Conservation (phyloP, 2,888 invertebrate species). For the Netelia virgata region DNA sequence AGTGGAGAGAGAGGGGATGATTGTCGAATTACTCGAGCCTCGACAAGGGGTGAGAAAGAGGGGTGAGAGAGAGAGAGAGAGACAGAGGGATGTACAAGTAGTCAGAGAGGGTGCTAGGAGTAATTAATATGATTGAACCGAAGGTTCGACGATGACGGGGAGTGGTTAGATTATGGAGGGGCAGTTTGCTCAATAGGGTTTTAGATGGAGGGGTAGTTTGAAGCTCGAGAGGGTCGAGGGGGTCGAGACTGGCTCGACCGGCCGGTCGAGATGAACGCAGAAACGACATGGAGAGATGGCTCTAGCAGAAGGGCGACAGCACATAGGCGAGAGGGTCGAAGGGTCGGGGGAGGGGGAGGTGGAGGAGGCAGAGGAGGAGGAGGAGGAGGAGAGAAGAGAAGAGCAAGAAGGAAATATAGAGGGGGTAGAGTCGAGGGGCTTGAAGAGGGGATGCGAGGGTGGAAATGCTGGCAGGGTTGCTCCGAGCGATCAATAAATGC, state of each 20-base stretch:
- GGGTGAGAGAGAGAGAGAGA: constrained; percentile 36
- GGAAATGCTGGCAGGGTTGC: constrained; percentile 78
- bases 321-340: constrained; percentile 4
- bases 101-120: constrained; percentile 68
- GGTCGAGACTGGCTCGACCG: constrained; percentile 61
- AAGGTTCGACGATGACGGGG: constrained; percentile 56
- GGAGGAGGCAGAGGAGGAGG: too few relatives aligned
- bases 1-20: neutral
- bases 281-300: constrained; percentile 34
- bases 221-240: constrained; percentile 63
- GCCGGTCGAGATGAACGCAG: constrained; percentile 37
- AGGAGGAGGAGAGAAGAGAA: too few relatives aligned
- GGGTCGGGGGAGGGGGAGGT: constrained; percentile 12
- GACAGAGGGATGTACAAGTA: constrained; percentile 17
- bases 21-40: constrained; percentile 34
- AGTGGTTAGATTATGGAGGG: constrained; percentile 61
- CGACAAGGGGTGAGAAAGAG: neutral
- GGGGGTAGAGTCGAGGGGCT: constrained; percentile 63
- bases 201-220: constrained; percentile 38
- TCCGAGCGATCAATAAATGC: constrained; percentile 83
- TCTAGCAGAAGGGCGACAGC: constrained; percentile 28
- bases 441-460: constrained; percentile 57
- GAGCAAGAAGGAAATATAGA: constrained; percentile 21
- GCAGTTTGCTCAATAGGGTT: constrained; percentile 59
- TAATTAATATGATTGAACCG: constrained; percentile 82